Evolutionary conservation across 2,888 invertebrate species (phyloP), one percentile per base, ranked within the genome.

Genomic region (Aricia artaxerxes): DNA sequence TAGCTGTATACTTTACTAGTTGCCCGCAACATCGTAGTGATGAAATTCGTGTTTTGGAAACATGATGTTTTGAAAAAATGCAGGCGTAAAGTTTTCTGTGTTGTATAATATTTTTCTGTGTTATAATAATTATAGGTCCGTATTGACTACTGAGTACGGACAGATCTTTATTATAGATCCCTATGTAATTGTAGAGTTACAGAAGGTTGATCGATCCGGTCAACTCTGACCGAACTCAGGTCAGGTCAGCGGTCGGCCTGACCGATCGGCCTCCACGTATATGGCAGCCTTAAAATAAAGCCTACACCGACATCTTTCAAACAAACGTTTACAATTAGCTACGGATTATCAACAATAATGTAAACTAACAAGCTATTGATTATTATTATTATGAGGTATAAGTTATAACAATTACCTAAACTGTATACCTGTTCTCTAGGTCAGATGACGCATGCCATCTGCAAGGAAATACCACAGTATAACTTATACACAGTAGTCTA

Each of bases 401-500:
- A 57, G 53, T 4, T 57, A 1, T 53, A 13, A 44, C 35, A 49
- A 44, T 44, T 24, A 75, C 24, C 73, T 24, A 44, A 75, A 76
- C 24, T 24, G 24, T 0, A 53, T 31, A 76, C 76, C 16, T 6
- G 76, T 76, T 53, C 49, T 76, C 76, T 53, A 76, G 76, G 76
- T 76, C 57, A 76, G 4, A 13, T 49, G 35, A 76, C 16, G 53
- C 53, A 57, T n/a, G 44, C 40, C 49, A 7, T 2, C n/a, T 40
- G 44, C 24, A 53, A 75, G 31, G 13, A 53, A 49, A 49, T 49
- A 75, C 24, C 24, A 75, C 57, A 57, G 57, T 49, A n/a, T 49
- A 49, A 4, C 4, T 1, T 31, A 73, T 38, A 40, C 4, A 73
- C 73, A n/a, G 24, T 57, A 16, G 57, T 57, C 57, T 16, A 16